phyloP scores from a whole-genome alignment of 2,113 vertebrate genomes.

The Saguinus midas region DNA sequence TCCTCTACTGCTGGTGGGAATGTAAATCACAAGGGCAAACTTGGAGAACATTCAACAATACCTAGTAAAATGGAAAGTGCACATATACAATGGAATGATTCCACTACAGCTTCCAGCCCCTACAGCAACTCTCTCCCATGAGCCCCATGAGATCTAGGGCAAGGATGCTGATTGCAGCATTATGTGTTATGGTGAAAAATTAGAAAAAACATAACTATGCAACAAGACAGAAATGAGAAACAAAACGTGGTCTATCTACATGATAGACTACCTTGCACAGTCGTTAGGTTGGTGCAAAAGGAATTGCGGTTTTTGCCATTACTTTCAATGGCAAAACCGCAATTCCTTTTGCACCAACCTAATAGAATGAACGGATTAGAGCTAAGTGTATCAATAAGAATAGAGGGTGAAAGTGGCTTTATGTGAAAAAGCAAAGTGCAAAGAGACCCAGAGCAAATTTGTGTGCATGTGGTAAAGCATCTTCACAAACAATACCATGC shows the following conservation, averaged over 20 bases:
- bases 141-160: neutral
- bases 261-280: slow-evolving; percentile 8
- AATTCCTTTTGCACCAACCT: no score
- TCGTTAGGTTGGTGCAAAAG: neutral
- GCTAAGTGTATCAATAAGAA: slow-evolving; percentile 27
- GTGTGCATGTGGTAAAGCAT: neutral
- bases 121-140: neutral
- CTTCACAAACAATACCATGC: neutral
- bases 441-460: neutral
- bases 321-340: no score
- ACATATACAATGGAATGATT: neutral
- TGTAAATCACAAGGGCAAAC: neutral
- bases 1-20: neutral
- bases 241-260: neutral
- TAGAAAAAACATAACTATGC: slow-evolving; percentile 44
- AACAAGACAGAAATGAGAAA: slow-evolving; percentile 49
- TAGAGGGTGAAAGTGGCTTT: slow-evolving; percentile 19
- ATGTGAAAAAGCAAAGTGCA: neutral
- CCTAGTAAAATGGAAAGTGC: neutral
- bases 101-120: neutral
- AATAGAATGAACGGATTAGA: slow-evolving; percentile 17
- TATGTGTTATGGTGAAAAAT: neutral
- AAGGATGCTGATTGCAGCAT: neutral
- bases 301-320: no score
- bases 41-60: neutral